Evolutionary conservation across 2,888 invertebrate genomes (phyloP).

Genomic region (Morpho deidamia): DNA sequence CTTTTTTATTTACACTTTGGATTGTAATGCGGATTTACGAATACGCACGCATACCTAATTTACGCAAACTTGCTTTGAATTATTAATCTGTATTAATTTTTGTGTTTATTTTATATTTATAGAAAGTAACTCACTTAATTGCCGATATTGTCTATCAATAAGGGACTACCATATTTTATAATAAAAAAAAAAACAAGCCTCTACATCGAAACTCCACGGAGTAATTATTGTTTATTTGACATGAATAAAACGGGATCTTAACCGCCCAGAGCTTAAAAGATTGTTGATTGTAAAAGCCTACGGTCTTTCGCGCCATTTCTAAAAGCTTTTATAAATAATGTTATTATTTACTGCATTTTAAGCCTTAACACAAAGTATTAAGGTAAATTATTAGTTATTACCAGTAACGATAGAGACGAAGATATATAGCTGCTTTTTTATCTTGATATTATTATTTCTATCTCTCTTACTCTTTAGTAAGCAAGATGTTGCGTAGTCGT

Average conservation of each 20-base stretch:
- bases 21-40: too few relatives aligned
- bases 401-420: slow-evolving; percentile 24
- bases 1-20: too few relatives aligned
- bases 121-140: too few relatives aligned
- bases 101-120: too few relatives aligned
- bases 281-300: slow-evolving; percentile 21
- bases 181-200: background rate
- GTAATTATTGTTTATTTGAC: background rate
- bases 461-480: slow-evolving; percentile 41
- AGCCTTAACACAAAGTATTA: background rate
- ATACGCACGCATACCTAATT: too few relatives aligned
- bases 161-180: too few relatives aligned
- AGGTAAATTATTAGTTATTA: slow-evolving; percentile 2
- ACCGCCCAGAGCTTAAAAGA: slow-evolving; percentile 16
- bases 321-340: slow-evolving; percentile 21
- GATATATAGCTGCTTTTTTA: slow-evolving; percentile 24
- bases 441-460: slow-evolving; percentile 33
- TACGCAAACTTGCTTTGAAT: too few relatives aligned
- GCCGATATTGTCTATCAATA: too few relatives aligned
- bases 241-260: slow-evolving; percentile 13
- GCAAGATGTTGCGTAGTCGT: slow-evolving; percentile 15
- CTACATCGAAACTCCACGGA: background rate
- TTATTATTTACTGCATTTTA: slow-evolving; percentile 3
- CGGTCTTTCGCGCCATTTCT: slow-evolving; percentile 31
- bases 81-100: too few relatives aligned